Percentiles rank a stretch among this genome's conserved stretches.
These are phyloP conservation scores for Ormyrus pomaceus DNA, from an alignment of 2,888 invertebrate species.

Conservation along the genomic window DNA sequence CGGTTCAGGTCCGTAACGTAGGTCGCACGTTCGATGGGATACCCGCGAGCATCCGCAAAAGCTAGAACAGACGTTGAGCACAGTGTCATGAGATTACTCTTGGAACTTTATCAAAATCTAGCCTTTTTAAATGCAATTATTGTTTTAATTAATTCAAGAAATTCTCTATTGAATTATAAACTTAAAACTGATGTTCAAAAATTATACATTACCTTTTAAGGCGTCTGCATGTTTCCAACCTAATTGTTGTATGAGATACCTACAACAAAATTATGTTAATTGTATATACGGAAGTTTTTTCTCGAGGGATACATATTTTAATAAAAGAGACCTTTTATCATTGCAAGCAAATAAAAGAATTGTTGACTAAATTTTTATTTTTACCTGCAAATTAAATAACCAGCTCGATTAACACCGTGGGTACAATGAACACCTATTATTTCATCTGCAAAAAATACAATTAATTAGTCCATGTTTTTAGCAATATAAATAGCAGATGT, in stretches of 20 bases:
- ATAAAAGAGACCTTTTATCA: no score
- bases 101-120: no score
- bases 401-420: constrained; percentile 88
- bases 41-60: constrained; percentile 82
- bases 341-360: no score
- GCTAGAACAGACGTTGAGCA: constrained; percentile 70
- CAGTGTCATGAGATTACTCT: no score
- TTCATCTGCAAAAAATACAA: constrained; percentile 78
- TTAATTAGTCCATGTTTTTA: not conserved
- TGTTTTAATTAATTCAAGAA: no score
- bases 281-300: not conserved
- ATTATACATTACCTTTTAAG: constrained; percentile 77
- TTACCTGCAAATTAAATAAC: constrained; percentile 86
- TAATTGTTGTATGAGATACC: constrained; percentile 81
- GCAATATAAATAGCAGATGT: constrained; percentile 37
- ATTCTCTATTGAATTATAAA: no score
- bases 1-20: constrained; percentile 76
- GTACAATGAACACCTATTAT: constrained; percentile 89
- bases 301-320: no score
- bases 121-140: no score
- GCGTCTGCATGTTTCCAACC: constrained; percentile 78
- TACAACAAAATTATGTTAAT: constrained; percentile 56
- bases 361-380: constrained; percentile 7
- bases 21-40: constrained; percentile 81
- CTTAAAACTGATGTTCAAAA: no score